Evolutionary conservation across 2,797 vertebrate genomes (phyloP).

Genomic region (Thalassophryne amazonica): DNA sequence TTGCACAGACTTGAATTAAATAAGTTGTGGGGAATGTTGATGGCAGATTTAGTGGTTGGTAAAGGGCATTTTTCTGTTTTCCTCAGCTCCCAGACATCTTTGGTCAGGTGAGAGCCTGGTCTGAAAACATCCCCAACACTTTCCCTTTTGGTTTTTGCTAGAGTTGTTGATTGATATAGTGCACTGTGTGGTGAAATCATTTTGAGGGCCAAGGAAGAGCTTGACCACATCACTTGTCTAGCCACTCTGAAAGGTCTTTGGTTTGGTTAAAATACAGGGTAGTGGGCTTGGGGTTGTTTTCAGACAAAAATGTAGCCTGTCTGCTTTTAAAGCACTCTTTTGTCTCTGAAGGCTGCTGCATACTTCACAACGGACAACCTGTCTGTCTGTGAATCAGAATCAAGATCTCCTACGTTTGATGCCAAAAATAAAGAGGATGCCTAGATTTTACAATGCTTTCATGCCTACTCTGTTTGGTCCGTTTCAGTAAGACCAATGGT

Average conservation of each 20-base stretch:
- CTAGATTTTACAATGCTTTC: no score
- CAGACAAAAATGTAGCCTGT: slow-evolving; percentile 51
- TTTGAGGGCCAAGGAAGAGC: background rate
- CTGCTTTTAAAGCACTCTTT: slow-evolving; percentile 39
- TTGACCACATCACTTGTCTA: slow-evolving; percentile 22
- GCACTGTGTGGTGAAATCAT: background rate
- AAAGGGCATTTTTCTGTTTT: slow-evolving; percentile 73
- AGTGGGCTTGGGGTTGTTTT: slow-evolving; percentile 60
- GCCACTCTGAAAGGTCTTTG: slow-evolving; percentile 15
- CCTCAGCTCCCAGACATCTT: slow-evolving; percentile 72
- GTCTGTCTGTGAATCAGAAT: no score
- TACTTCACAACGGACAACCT: no score
- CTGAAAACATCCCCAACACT: slow-evolving; percentile 65
- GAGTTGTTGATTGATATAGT: slow-evolving; percentile 16
- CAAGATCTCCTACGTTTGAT: no score
- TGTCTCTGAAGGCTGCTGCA: no score
- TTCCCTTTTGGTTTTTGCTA: slow-evolving; percentile 1
- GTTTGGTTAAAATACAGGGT: slow-evolving; percentile 27
- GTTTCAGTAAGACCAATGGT: no score
- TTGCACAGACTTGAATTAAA: slow-evolving; percentile 63
- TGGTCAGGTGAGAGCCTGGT: slow-evolving; percentile 72
- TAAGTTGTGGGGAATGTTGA: slow-evolving; percentile 35
- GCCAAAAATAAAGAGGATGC: no score
- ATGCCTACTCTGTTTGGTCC: no score
- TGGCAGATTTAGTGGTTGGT: slow-evolving; percentile 58